Percentiles rank a stretch among this genome's conserved stretches.
phyloP scores from a whole-genome alignment of 2,797 vertebrate genomes.

The Potorous gilbertii region DNA sequence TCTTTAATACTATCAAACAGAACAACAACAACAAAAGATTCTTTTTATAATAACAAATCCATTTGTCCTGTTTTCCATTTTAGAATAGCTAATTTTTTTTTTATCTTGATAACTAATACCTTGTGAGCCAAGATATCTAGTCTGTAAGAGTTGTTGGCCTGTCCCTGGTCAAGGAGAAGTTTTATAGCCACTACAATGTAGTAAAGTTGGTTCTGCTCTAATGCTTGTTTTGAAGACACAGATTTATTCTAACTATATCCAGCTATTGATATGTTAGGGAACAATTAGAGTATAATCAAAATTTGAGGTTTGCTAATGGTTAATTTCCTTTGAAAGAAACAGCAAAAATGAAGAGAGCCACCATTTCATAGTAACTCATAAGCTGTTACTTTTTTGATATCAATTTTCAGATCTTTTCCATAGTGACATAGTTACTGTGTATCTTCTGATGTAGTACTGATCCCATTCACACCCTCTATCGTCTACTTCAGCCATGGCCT shows the following conservation, averaged over 20 bases:
- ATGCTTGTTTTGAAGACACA: background rate
- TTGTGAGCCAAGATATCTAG: background rate
- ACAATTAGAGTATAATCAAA: background rate
- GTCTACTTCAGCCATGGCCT: background rate
- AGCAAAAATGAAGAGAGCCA: background rate
- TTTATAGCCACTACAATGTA: background rate
- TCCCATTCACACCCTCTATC: background rate
- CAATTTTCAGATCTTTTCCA: background rate
- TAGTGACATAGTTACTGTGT: background rate
- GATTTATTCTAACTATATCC: background rate
- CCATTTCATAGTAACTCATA: background rate
- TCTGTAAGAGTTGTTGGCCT: background rate
- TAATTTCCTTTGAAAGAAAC: background rate
- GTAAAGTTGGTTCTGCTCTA: background rate
- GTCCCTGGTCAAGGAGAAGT: background rate
- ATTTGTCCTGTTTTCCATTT: background rate
- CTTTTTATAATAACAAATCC: background rate
- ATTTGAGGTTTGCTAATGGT: background rate
- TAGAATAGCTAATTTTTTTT: background rate
- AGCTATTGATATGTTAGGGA: background rate
- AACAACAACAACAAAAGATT: background rate
- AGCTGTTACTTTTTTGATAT: background rate
- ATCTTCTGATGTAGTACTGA: background rate
- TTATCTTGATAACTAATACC: background rate
- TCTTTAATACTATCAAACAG: background rate